A percentile compares a stretch with the other conserved stretches of the same genome.
Evolutionary conservation across 2,113 vertebrate species (phyloP).

Genomic region (Gymnocephalus cernua): DNA sequence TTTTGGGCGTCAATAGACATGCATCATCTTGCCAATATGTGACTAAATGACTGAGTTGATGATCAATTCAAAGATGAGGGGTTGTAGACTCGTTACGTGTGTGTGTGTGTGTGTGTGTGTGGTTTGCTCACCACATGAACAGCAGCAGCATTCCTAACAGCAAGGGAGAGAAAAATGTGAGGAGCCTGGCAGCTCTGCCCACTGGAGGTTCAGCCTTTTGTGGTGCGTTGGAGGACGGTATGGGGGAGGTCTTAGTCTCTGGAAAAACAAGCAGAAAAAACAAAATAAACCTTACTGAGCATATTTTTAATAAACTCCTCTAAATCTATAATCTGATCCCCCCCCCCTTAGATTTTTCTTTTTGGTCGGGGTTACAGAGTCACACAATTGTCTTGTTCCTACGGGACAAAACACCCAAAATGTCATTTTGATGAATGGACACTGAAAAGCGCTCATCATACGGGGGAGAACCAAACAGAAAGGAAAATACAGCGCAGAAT

Average conservation of each 20-base stretch:
- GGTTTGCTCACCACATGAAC: slow-evolving; percentile 75
- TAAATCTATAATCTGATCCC: background rate
- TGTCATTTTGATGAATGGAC: slow-evolving; percentile 58
- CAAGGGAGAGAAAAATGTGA: slow-evolving; percentile 73
- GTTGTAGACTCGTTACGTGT: slow-evolving; percentile 10
- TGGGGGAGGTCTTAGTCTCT: slow-evolving; percentile 80
- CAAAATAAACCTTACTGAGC: slow-evolving; percentile 27
- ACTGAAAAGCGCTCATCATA: slow-evolving; percentile 55
- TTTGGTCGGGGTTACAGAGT: background rate
- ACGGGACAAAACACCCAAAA: slow-evolving; percentile 16
- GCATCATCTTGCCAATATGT: slow-evolving; percentile 35
- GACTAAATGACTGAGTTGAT: slow-evolving; percentile 38
- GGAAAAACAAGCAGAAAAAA: slow-evolving; percentile 42
- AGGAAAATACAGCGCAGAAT: slow-evolving; percentile 64
- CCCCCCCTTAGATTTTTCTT: background rate
- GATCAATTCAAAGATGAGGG: slow-evolving; percentile 45
- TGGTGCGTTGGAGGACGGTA: slow-evolving; percentile 77
- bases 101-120: slow-evolving; percentile 30
- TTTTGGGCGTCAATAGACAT: slow-evolving; percentile 43
- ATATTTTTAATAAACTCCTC: slow-evolving; percentile 9
- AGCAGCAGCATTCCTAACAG: slow-evolving; percentile 79
- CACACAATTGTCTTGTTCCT: slow-evolving; percentile 18
- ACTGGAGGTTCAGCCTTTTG: slow-evolving; percentile 74
- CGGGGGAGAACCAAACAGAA: slow-evolving; percentile 48
- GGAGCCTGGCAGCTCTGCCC: slow-evolving; percentile 67